These are phyloP conservation scores for Lamproptera curius DNA, from an alignment of 2,888 invertebrate genomes.

Conservation along the genomic window DNA sequence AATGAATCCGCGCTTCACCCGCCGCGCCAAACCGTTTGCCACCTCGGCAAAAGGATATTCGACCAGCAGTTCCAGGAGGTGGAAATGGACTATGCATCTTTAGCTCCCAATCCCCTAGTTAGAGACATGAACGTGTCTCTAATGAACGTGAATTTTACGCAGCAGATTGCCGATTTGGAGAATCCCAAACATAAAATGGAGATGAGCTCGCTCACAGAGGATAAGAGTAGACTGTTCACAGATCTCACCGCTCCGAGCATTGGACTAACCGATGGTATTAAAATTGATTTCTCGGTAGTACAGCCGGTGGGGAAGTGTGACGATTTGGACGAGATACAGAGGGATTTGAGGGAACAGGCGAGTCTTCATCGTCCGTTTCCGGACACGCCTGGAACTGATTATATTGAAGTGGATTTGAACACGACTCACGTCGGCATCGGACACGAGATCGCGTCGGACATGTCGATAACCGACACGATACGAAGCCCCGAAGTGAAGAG, in stretches of 20 bases:
- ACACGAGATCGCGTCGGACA: slow-evolving; percentile 46
- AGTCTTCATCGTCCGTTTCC: slow-evolving; percentile 35
- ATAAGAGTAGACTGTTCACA: slow-evolving; percentile 49
- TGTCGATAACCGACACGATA: slow-evolving; percentile 64
- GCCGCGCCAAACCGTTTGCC: slow-evolving; percentile 41
- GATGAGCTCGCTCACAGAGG: slow-evolving; percentile 51
- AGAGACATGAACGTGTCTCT: slow-evolving; percentile 40
- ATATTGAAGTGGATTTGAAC: slow-evolving; percentile 61
- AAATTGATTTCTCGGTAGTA: slow-evolving; percentile 54
- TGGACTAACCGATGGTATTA: slow-evolving; percentile 50
- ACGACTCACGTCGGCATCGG: slow-evolving; percentile 41
- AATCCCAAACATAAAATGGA: slow-evolving; percentile 49
- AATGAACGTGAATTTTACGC: slow-evolving; percentile 40
- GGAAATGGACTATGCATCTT: slow-evolving; percentile 46
- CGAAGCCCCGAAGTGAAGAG: slow-evolving; percentile 51
- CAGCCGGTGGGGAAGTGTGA: slow-evolving; percentile 42
- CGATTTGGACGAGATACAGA: slow-evolving; percentile 59
- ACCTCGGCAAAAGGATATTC: slow-evolving; percentile 54
- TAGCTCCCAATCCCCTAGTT: slow-evolving; percentile 27
- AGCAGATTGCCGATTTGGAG: slow-evolving; percentile 47
- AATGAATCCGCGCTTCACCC: slow-evolving; percentile 49
- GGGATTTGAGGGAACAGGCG: slow-evolving; percentile 40
- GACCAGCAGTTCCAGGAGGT: slow-evolving; percentile 62
- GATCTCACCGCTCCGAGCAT: slow-evolving; percentile 39
- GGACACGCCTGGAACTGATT: slow-evolving; percentile 40